Evolutionary conservation across 2,888 invertebrate species (phyloP), one percentile per base, ranked within the genome.

Genomic region (Drosophila quinaria): DNA sequence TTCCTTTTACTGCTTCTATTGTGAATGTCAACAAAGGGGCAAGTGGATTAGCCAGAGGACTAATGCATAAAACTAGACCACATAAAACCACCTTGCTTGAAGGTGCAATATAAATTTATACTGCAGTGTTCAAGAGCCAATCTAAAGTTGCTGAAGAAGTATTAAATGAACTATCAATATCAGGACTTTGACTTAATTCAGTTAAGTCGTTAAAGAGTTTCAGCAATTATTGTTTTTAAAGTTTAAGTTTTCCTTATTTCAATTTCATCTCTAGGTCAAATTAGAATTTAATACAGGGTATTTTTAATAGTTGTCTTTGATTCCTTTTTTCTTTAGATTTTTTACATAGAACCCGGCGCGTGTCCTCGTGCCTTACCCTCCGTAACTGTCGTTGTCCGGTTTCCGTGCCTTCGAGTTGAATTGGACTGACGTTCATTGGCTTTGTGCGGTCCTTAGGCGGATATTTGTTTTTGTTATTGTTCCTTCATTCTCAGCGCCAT

Each of bases 381-480:
- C 17, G 52, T 4, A 22, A 17, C 35, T 41, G 50, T 42, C 41
- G 6, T 29, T 44, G 31, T 35, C 22, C 49, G 64, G 25, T 58
- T 52, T 52, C 60, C 63, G 49, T 51, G 56, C 50, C 56, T 65
- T 44, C 39, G n/a, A 52, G 62, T 47, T 37, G 39, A 46, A 49
- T 50, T 51, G 64, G 61, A 70, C 73, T 70, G 80, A 76, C 84
- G 84, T 83, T 83, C 87, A 83, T 88, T 83, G 83, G 85, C 87
- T 87, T 83, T 75, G 58, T 68, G 50, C n/a, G 59, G 60, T 58
- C 44, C 50, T 58, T 52, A 55, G 72, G 66, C 78, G 72, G 72
- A 72, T 87, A 74, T 87, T 83, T 87, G 69, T 68, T 78, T 84
- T 87, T 87, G 89, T 89, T 89, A 78, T 89, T 81, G 78, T 87